These are phyloP conservation scores for Spizaetus ornatus DNA, from an alignment of 2,113 vertebrate genomes.

Conservation along the genomic window DNA sequence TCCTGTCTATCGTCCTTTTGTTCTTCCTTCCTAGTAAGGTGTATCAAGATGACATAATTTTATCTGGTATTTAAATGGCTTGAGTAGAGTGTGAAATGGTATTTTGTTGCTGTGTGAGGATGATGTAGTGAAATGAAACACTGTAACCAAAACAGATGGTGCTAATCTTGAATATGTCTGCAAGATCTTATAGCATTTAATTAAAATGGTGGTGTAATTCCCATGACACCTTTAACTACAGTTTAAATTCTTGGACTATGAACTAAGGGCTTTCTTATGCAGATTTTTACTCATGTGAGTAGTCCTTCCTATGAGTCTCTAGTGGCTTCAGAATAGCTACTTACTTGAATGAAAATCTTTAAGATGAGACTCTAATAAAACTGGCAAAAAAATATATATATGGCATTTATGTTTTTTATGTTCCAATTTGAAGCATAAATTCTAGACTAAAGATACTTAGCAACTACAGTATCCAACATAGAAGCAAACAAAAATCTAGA, in stretches of 20 bases:
- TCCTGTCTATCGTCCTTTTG: background rate
- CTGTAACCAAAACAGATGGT: conserved; percentile 66
- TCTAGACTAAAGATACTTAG: background rate
- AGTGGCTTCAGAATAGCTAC: conserved; percentile 25
- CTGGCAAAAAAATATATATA: background rate
- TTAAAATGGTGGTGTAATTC: conserved; percentile 65
- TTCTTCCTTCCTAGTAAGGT: background rate
- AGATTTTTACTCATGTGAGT: conserved; percentile 43
- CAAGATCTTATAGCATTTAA: conserved; percentile 66
- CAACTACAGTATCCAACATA: background rate
- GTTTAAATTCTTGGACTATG: conserved; percentile 59
- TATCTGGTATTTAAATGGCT: conserved; percentile 24
- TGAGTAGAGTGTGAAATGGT: conserved; percentile 9
- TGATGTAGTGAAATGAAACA: conserved; percentile 27
- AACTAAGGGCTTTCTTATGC: conserved; percentile 49
- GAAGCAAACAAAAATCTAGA: background rate
- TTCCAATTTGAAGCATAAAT: background rate
- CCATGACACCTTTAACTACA: conserved; percentile 60
- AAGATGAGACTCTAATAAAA: background rate
- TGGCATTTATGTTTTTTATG: background rate
- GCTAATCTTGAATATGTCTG: conserved; percentile 66
- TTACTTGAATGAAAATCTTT: conserved; percentile 13
- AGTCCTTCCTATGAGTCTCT: background rate
- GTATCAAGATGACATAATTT: background rate
- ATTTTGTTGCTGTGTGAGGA: conserved; percentile 38